Evolutionary conservation across 2,888 invertebrate species (phyloP).

Genomic region (Biston stratarius): DNA sequence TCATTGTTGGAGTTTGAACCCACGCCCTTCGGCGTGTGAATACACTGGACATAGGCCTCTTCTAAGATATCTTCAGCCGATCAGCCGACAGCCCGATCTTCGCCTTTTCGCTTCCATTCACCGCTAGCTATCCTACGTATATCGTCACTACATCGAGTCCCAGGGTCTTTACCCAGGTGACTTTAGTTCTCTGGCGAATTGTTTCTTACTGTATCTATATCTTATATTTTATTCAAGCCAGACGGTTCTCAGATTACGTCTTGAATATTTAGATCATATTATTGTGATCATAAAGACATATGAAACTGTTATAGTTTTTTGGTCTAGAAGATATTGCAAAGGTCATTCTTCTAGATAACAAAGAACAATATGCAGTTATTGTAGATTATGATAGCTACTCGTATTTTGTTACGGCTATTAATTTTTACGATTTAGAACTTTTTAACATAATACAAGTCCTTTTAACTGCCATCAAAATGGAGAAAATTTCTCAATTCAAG

Average conservation of each 20-base stretch:
- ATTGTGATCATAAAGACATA: conserved; percentile 17
- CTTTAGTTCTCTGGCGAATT: no score
- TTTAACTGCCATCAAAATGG: neutral
- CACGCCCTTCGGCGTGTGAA: no score
- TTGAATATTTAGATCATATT: conserved; percentile 21
- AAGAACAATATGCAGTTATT: conserved; percentile 8
- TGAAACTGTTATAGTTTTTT: conserved; percentile 6
- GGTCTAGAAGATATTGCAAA: neutral
- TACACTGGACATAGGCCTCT: no score
- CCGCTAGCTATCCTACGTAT: no score
- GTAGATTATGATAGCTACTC: conserved; percentile 5
- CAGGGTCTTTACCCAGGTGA: no score
- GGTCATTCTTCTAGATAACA: conserved; percentile 7
- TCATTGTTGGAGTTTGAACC: no score
- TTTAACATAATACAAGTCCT: neutral
- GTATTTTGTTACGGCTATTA: neutral
- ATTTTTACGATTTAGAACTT: neutral
- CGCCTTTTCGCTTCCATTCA: no score
- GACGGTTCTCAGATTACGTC: neutral
- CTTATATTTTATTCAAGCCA: conserved; percentile 1
- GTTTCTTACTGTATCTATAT: no score
- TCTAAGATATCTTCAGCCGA: no score
- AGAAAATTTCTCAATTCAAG: no score
- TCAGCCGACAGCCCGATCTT: no score
- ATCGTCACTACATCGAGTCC: no score